Evolutionary conservation across 2,888 invertebrate genomes (phyloP), one percentile per base, ranked within the genome.

Genomic region (Chrysina gloriosa): DNA sequence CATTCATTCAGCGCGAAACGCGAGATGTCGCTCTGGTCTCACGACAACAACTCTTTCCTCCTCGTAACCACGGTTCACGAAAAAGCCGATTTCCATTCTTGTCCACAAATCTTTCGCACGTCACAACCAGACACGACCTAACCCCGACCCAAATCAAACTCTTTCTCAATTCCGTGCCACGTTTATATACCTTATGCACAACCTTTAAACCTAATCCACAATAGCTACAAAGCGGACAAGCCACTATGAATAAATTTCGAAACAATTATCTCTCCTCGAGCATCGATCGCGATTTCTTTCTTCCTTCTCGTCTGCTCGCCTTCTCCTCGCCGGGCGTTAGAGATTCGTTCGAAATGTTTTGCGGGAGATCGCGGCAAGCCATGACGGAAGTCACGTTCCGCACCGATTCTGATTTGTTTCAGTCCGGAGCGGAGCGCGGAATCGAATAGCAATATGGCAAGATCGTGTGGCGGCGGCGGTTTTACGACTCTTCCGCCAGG

Each of bases 121-220:
- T 52, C 50, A 52, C 11, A 16, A 16, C 29, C 29, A 29, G 50
- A 52, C 50, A 52, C 50, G 50, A 52, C 50, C 50, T 52, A 52
- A 52, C 50, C 50, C 50, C 50, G 50, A 29, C 50, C 50, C 50
- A 52, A 52, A 52, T 52, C 50, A 6, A 14, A 14, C 16, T 25
- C 48, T 21, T 29, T 11, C 29, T 29, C 7, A 9, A 52, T 29
- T 52, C 25, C 25, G 36, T 36, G 42, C 42, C n/a, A 14, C 7
- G 9, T 14, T 11, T 39, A 4, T n/a, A 9, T 6, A 2, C n/a
- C n/a, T n/a, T n/a, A n/a, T n/a, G 14, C 7, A n/a, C 39, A 39
- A 39, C 39, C 14, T 39, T 39, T 11, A 11, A 39, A 39, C 39
- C 11, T 39, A 39, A 9, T 39, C 39, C 39, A 36, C 36, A 9